Percentiles rank a stretch among this genome's conserved stretches.
Conservation (phyloP, 2,113 vertebrate species). For the Oncorhynchus kisutch region DNA sequence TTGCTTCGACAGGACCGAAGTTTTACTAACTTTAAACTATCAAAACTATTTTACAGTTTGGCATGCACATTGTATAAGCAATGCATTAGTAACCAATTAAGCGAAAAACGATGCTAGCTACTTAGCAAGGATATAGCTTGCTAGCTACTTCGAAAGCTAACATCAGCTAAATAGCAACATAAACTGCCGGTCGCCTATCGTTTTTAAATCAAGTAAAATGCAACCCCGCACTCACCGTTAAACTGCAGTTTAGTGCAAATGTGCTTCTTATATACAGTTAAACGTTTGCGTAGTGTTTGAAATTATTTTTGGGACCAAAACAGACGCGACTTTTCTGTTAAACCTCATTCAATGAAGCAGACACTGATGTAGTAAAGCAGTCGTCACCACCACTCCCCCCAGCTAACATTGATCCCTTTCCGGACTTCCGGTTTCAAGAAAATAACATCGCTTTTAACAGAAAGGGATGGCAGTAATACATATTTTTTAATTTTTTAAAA, state of each 20-base stretch:
- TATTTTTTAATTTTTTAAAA: too few relatives aligned
- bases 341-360: slow-evolving; percentile 71
- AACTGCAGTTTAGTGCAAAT: slow-evolving; percentile 48
- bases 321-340: slow-evolving; percentile 50
- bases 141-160: not conserved
- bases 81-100: too few relatives aligned
- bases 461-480: not conserved
- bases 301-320: slow-evolving; percentile 38
- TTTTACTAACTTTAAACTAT: too few relatives aligned
- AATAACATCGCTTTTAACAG: not conserved
- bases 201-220: not conserved
- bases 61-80: too few relatives aligned
- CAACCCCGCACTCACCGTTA: slow-evolving; percentile 59
- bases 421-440: slow-evolving; percentile 29
- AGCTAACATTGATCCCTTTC: slow-evolving; percentile 26
- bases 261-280: slow-evolving; percentile 11
- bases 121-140: too few relatives aligned
- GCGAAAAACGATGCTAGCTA: too few relatives aligned
- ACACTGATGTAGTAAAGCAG: slow-evolving; percentile 35
- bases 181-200: not conserved
- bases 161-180: not conserved
- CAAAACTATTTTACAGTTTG: too few relatives aligned
- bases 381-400: slow-evolving; percentile 27
- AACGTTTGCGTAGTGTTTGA: slow-evolving; percentile 8
- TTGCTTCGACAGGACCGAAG: too few relatives aligned